These are phyloP conservation scores for Drosophila macrospina DNA, from an alignment of 2,888 invertebrate species.

Conservation along the genomic window DNA sequence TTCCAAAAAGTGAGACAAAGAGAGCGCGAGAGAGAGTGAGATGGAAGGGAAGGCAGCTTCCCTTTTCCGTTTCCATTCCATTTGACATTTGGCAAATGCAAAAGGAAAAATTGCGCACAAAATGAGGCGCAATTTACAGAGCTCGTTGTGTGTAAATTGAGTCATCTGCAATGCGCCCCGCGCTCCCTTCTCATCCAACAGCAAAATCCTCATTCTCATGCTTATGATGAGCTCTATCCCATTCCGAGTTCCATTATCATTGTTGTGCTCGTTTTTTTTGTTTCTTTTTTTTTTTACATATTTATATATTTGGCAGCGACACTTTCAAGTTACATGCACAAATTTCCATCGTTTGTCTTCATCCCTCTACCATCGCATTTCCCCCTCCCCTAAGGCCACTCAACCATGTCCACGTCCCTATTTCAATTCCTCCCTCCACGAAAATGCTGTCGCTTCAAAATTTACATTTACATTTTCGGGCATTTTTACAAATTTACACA, in stretches of 20 bases:
- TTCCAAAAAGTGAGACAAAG: slow-evolving; percentile 23
- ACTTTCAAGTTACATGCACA: slow-evolving; percentile 70
- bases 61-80: slow-evolving; percentile 22
- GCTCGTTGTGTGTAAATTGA: slow-evolving; percentile 82
- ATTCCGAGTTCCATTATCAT: slow-evolving; percentile 48
- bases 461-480: slow-evolving; percentile 69
- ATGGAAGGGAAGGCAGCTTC: slow-evolving; percentile 24
- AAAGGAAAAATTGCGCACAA: slow-evolving; percentile 74
- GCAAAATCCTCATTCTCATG: slow-evolving; percentile 7
- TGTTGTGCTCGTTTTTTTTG: slow-evolving; percentile 44
- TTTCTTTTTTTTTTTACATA: too few relatives aligned
- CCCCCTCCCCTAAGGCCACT: slow-evolving; percentile 47
- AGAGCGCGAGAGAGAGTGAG: slow-evolving; percentile 12
- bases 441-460: slow-evolving; percentile 45
- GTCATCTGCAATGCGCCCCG: slow-evolving; percentile 75
- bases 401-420: slow-evolving; percentile 49
- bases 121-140: slow-evolving; percentile 80
- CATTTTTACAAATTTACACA: slow-evolving; percentile 77
- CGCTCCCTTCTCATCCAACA: slow-evolving; percentile 25
- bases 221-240: slow-evolving; percentile 12
- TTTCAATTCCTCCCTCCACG: slow-evolving; percentile 21
- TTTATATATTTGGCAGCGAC: slow-evolving; percentile 53
- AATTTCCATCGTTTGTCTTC: slow-evolving; percentile 70
- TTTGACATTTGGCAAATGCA: slow-evolving; percentile 77
- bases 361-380: slow-evolving; percentile 34